These are phyloP conservation scores for Nyctibius bracteatus DNA, from an alignment of 2,113 vertebrate species.

Conservation along the genomic window DNA sequence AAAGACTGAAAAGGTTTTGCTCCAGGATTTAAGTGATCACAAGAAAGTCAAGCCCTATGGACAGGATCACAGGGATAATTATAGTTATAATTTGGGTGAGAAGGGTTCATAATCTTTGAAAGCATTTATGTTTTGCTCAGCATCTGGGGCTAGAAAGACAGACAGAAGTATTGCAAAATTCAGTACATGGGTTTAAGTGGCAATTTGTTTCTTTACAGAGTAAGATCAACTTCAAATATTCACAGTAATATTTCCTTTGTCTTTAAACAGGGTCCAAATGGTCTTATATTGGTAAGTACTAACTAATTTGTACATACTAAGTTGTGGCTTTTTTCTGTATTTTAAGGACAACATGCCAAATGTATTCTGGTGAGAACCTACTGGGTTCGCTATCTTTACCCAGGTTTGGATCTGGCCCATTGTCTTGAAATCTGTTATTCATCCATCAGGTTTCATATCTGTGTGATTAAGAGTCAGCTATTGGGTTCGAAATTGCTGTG, in stretches of 20 bases:
- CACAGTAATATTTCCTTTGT: not conserved
- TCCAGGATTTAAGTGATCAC: not conserved
- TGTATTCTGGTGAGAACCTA: not conserved
- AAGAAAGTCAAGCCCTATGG: not conserved
- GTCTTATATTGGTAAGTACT: conserved; percentile 87
- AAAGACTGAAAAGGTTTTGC: not conserved
- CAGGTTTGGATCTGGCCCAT: not conserved
- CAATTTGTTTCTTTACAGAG: not conserved
- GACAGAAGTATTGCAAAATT: not conserved
- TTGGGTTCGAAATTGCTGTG: not conserved
- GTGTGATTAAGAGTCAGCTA: not conserved
- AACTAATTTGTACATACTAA: not conserved
- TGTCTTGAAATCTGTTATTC: not conserved
- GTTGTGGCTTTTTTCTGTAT: not conserved
- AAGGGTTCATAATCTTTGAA: not conserved
- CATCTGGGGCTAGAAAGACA: not conserved
- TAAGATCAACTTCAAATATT: not conserved
- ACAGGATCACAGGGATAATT: not conserved
- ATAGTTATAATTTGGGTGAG: not conserved
- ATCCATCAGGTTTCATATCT: not conserved
- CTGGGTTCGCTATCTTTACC: not conserved
- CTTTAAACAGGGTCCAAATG: conserved; percentile 84
- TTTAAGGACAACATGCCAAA: not conserved
- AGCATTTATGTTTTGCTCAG: not conserved
- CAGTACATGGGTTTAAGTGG: not conserved